Evolutionary conservation across 2,113 vertebrate species (phyloP), one percentile per base, ranked within the genome.

Genomic region (Irena cyanogastra): DNA sequence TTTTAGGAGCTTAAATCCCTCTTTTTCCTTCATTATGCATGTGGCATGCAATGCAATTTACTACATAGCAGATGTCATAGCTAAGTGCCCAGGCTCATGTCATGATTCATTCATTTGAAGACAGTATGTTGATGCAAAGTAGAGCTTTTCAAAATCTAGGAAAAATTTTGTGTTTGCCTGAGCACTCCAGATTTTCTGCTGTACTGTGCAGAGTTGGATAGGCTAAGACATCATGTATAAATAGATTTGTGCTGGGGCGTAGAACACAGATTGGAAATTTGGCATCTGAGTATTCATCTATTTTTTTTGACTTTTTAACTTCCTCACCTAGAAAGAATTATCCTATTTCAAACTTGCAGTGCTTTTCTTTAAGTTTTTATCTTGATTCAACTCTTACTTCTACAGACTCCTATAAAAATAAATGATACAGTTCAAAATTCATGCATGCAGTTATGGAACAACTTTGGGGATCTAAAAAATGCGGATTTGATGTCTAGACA

Each of bases 91-190:
- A 91, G 92, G 91, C 93, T 97, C 75, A 74, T 97, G 97, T 97
- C 94, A 97, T 97, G 96, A 98, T 97, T 98, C 97, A 97, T 97
- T 97, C 96, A 97, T 97, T 97, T 98, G 95, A 96, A 97, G 90
- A 97, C 84, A 97, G 95, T 97, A 97, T 98, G 97, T 93, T 97
- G 89, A 89, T 96, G 75, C 77, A 95, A 86, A 59, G 50, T 41
- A 94, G 44, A 85, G 87, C 39, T 96, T 97, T 95, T 93, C 42
- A 92, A 82, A 94, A 96, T 78, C 52, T 44, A 76, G 68, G 61
- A 42, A 95, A 95, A 96, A 61, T 65, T 84, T 59, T 49, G 16
- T 70, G 77, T 96, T 97, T 91, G 44, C 75, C 49, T 91, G 66
- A 94, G 74, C 80, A 50, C 39, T 69, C 42, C 44, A 87, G 88